Evolutionary conservation across 2,888 invertebrate genomes (phyloP), one percentile per base, ranked within the genome.

Genomic region (Scaeva pyrastri): DNA sequence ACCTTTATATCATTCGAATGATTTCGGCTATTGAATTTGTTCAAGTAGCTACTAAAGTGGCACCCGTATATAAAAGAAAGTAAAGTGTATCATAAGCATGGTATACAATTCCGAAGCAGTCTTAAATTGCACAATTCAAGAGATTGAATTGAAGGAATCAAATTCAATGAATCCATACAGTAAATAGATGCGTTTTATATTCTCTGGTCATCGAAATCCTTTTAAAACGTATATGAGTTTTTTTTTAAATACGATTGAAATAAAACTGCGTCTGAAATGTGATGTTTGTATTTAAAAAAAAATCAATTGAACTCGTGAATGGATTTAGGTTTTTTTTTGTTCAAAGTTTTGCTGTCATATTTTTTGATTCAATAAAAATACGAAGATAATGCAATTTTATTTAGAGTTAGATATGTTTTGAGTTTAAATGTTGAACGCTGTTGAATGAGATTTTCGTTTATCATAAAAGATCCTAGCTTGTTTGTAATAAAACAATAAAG

Each of bases 101-200:
- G 12, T 16, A 23, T 52, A 52, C 5, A 8, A 50, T 11, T 39
- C 10, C 52, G 23, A 23, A 52, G 12, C 21, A 52, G 19, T 52
- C 52, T 52, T 23, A 52, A 50, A 14, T 19, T 21, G 21, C 52
- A 52, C 52, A 21, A 52, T 52, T 52, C 12, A 23, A 52, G 12
- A 21, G 12, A 52, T 52, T 52, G 52, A 21, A 52, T 23, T 23
- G 52, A n/a, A n/a, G n/a, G 16, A 11, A 23, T 23, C 2, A 19
- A 52, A 52, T 52, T 21, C 52, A 23, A 23, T 52, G 11, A 2
- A 23, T 23, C 21, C 7, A 41, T 50, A 2, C 16, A 52, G 11
- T 11, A 23, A 23, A 52, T 52, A 19, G 21, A 52, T 6, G 2
- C 11, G 21, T 14, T 52, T 2, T 23, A 23, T 52, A 23, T 11